Evolutionary conservation across 1,140 invertebrate genomes (phyloP), one percentile per base, ranked within the genome.

Genomic region (Capitella teleta): DNA sequence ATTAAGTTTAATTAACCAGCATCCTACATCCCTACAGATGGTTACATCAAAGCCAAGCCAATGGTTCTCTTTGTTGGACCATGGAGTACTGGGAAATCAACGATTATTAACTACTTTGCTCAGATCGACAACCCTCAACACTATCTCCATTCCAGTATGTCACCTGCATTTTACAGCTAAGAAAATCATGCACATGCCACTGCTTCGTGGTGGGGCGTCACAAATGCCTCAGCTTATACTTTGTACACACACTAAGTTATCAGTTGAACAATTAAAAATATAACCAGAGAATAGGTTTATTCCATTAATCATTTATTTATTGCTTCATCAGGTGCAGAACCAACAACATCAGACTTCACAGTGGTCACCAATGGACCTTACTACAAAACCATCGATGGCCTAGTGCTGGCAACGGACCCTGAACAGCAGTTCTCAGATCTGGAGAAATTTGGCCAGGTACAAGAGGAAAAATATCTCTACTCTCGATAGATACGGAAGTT

Each of bases 31-130:
- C 32, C 32, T 61, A 44, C 56, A 81, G 89, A 94, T 76, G 84
- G 87, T 5, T 89, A 94, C 78, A 91, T 94, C 65, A 91, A 92
- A 70, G 90, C 87, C 0, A 94, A 93, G 67, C 90, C 91, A 6
- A 73, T 94, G 61, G 79, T 94, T 37, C 72, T 95, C 0, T 90
- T 95, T 61, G 86, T 94, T 83, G 90, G 91, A 30, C 89, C 90
- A 21, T 94, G 89, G 87, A 91, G 87, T 61, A 87, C 88, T 54
- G 91, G 91, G 57, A 95, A 95, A 74, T 92, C 89, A 3, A 85
- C 86, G 8, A 88, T 94, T 54, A 82, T 94, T 44, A 95, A 95
- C 72, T 95, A 94, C 74, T 74, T 95, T 42, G 77, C 90, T 14
- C 84, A 88, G 51, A 82, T 52, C 5, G 57, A 61, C 30, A 49